A percentile compares a stretch with the other conserved stretches of the same genome.
Conservation (phyloP, 2,888 invertebrate genomes). For the Amphipoea lucens region DNA sequence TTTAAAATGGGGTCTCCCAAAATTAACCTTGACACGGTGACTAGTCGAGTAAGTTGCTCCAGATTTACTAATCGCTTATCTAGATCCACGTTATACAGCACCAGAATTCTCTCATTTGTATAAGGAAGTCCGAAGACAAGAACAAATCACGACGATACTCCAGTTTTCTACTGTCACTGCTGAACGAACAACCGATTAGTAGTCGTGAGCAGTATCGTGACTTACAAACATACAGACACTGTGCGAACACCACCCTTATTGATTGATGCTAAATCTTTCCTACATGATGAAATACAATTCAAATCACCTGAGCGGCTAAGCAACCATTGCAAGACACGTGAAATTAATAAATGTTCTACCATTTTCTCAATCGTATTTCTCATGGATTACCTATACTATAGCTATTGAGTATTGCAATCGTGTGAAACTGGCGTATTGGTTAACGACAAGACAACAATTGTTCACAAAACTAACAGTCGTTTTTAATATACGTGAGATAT, state of each 20-base stretch:
- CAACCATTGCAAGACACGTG: conserved; percentile 35
- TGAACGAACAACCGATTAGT: conserved; percentile 41
- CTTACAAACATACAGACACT: conserved; percentile 2
- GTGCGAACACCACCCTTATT: conserved; percentile 28
- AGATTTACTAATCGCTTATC: neutral
- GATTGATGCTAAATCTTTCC: conserved; percentile 42
- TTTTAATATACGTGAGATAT: conserved; percentile 54
- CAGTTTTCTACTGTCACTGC: conserved; percentile 21
- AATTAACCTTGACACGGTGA: neutral
- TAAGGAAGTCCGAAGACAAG: conserved; percentile 19
- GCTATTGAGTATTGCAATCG: conserved; percentile 56
- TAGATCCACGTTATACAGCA: neutral
- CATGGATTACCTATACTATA: conserved; percentile 51
- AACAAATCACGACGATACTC: conserved; percentile 32
- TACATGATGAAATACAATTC: conserved; percentile 47
- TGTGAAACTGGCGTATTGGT: conserved; percentile 63
- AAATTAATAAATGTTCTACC: conserved; percentile 48
- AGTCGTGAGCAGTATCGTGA: conserved; percentile 42
- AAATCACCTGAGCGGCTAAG: conserved; percentile 27
- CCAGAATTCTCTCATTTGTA: conserved; percentile 12
- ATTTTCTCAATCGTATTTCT: conserved; percentile 58
- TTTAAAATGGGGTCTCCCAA: neutral
- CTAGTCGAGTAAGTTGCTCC: neutral
- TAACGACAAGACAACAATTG: conserved; percentile 51
- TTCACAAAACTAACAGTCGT: conserved; percentile 44